Conservation (phyloP, 2,888 invertebrate species). For the Harpalus rufipes region DNA sequence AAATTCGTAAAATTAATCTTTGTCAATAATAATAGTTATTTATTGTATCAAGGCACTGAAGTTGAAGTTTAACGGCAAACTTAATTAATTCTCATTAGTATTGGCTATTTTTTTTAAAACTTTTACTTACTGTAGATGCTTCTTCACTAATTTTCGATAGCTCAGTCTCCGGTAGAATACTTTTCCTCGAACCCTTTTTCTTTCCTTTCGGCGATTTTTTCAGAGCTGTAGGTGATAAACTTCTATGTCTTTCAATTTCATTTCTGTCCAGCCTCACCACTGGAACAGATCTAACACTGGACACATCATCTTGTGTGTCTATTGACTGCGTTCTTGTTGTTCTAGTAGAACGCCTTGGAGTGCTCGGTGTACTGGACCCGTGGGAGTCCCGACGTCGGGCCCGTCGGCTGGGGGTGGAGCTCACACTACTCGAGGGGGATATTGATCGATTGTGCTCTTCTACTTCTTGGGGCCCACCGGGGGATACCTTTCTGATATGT, state of each 20-base stretch:
- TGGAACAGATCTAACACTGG: conserved; percentile 59
- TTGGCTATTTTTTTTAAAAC: background rate
- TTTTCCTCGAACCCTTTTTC: conserved; percentile 19
- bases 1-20: too few species aligned
- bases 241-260: conserved; percentile 40
- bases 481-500: background rate
- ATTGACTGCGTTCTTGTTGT: conserved; percentile 13
- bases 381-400: background rate
- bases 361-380: conserved; percentile 13
- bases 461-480: background rate
- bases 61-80: too few species aligned
- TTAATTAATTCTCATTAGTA: background rate
- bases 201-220: conserved; percentile 36
- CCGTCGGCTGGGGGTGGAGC: conserved; percentile 17
- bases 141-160: conserved; percentile 63
- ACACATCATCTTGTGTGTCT: conserved; percentile 30
- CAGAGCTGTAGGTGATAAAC: conserved; percentile 51
- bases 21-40: too few species aligned
- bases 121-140: background rate
- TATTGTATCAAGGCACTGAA: too few species aligned
- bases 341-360: conserved; percentile 6
- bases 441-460: conserved; percentile 70
- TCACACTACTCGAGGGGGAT: conserved; percentile 71
- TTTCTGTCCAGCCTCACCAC: conserved; percentile 24
- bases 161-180: conserved; percentile 31